phyloP scores from a whole-genome alignment of 2,888 invertebrate species.

The Candidula unifasciata region DNA sequence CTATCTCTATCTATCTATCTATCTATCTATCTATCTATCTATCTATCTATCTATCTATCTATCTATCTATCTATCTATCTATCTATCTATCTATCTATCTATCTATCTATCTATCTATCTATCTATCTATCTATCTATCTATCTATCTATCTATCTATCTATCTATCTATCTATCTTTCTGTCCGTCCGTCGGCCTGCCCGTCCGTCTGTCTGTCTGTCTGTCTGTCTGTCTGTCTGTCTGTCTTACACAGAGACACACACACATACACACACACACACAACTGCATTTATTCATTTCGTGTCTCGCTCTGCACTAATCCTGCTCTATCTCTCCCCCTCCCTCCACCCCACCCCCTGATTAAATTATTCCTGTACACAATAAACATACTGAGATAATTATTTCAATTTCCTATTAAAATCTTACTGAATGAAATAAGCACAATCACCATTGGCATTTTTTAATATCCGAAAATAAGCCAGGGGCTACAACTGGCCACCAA shows the following conservation, averaged over 20 bases:
- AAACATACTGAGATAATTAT: too few relatives aligned
- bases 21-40: background rate
- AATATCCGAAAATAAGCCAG: constrained; percentile 5
- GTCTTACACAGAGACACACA: background rate
- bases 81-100: background rate
- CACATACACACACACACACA: background rate
- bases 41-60: background rate
- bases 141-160: background rate
- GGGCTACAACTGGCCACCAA: background rate
- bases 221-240: background rate
- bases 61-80: constrained; percentile 15
- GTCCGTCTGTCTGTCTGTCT: background rate
- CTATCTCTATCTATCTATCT: background rate
- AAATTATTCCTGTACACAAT: background rate
- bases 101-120: background rate
- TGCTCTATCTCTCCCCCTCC: background rate
- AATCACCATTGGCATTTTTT: background rate
- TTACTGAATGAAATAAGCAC: background rate
- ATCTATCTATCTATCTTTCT: constrained; percentile 18
- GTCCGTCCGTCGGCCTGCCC: background rate
- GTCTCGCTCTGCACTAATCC: background rate
- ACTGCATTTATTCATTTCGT: background rate
- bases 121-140: background rate
- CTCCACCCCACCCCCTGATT: background rate
- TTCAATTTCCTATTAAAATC: background rate